Evolutionary conservation across 1,140 invertebrate species (phyloP).

Genomic region (Drosophila rhopaloa): DNA sequence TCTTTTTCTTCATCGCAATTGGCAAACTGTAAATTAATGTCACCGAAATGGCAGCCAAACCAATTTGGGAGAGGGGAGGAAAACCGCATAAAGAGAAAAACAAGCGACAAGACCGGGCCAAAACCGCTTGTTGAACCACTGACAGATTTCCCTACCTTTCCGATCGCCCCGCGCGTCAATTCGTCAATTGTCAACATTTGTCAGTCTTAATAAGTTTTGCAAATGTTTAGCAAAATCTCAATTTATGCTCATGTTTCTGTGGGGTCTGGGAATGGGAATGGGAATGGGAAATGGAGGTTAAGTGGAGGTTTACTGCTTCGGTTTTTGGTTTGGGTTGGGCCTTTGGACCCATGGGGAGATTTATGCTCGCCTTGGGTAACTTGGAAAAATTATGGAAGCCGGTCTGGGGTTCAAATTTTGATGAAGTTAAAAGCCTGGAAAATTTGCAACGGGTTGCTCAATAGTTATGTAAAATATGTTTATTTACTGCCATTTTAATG

Average conservation of each 20-base stretch:
- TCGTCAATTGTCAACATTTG: constrained; percentile 59
- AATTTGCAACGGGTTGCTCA: not conserved
- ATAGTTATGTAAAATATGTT: constrained; percentile 4
- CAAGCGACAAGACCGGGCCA: constrained; percentile 27
- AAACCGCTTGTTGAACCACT: constrained; percentile 43
- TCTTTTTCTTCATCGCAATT: constrained; percentile 29
- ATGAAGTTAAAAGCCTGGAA: constrained; percentile 3
- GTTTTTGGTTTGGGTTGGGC: constrained; percentile 21
- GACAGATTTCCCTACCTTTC: constrained; percentile 22
- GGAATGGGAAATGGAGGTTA: constrained; percentile 54
- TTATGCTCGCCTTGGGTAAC: constrained; percentile 29
- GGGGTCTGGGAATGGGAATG: constrained; percentile 28
- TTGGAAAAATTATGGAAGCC: constrained; percentile 29
- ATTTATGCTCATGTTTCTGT: constrained; percentile 48
- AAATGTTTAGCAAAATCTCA: constrained; percentile 47
- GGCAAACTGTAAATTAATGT: constrained; percentile 60
- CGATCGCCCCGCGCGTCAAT: constrained; percentile 23
- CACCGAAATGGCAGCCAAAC: constrained; percentile 52
- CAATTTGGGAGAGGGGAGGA: constrained; percentile 30
- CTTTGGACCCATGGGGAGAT: constrained; percentile 31
- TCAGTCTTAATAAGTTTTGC: constrained; percentile 59
- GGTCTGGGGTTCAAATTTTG: constrained; percentile 1
- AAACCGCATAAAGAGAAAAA: constrained; percentile 37
- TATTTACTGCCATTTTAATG: not conserved
- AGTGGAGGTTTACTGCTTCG: constrained; percentile 41